Base-by-base conservation (phyloP, 2,797 vertebrate species). In the Crocodylus rhombifer region DNA sequence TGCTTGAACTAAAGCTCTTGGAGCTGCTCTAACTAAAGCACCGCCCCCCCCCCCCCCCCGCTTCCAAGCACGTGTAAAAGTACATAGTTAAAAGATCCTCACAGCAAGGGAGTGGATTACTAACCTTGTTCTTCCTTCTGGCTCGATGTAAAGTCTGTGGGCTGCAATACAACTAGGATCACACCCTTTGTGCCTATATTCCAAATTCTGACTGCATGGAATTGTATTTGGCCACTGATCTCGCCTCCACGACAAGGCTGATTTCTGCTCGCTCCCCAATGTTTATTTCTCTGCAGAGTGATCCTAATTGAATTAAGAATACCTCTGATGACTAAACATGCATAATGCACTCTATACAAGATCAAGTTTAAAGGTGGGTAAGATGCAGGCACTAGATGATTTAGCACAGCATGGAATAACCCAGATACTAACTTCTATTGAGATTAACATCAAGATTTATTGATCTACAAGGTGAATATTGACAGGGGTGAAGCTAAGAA, bases 191-290 rank as follows among this genome's bases (percentile, higher is more conserved):
- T 5, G 74, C 4, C 5, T 16, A 42, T 30, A 14, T 15, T 4
- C 2, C 56, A 25, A 0, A 0, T 1, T 73, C 25, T n/a, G 60
- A 63, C 2, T 25, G 20, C 14, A 0, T 12, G 57, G 58, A 5
- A 8, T 2, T 0, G 0, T 14, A 51, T 42, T 4, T 5, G 69
- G 36, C 18, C n/a, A 36, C 42, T 51, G 16, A 12, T 11, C 64
- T 16, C 0, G 1, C 30, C 36, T 9, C 2, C 20, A 0, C 14
- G 36, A 6, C 61, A n/a, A 69, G 36, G 36, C 21, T 28, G 56
- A 1, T 12, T 56, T 67, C 28, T 14, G 4, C 7, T 21, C 14
- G 8, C 33, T 51, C 5, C 76, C 14, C 10, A 28, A 18, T 28
- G 28, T 26, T 75, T 55, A 51, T 26, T 10, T 26, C 25, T 42